These are phyloP conservation scores for Lithophane ornitopus DNA, from an alignment of 2,888 invertebrate species.

Conservation along the genomic window DNA sequence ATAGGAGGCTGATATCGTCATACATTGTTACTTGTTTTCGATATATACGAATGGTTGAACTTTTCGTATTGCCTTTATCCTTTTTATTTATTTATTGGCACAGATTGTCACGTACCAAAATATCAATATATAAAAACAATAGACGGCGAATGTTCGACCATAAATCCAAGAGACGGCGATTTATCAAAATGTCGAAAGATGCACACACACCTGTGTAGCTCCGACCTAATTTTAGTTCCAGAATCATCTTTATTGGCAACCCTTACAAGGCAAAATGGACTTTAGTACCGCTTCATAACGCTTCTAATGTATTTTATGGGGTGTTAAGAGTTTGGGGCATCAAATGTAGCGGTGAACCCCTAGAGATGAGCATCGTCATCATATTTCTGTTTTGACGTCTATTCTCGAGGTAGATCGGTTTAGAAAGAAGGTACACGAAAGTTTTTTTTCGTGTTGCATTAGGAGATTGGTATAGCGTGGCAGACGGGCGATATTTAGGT, in stretches of 20 bases:
- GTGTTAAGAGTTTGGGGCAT: slow-evolving; percentile 59
- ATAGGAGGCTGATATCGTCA: slow-evolving; percentile 30
- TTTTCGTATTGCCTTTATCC: slow-evolving; percentile 28
- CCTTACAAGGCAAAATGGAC: slow-evolving; percentile 52
- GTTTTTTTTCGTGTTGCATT: slow-evolving; percentile 58
- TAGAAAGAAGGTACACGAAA: slow-evolving; percentile 43
- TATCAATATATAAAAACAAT: slow-evolving; percentile 75
- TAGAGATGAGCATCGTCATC: slow-evolving; percentile 76
- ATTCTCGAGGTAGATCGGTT: slow-evolving; percentile 59
- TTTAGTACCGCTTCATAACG: slow-evolving; percentile 48
- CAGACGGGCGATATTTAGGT: slow-evolving; percentile 8
- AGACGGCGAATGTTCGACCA: slow-evolving; percentile 63
- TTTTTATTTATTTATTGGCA: slow-evolving; percentile 69
- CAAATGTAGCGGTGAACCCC: slow-evolving; percentile 66
- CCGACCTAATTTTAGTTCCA: slow-evolving; percentile 75
- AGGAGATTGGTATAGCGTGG: slow-evolving; percentile 61
- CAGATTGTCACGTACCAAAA: slow-evolving; percentile 63
- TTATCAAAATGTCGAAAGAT: slow-evolving; percentile 80
- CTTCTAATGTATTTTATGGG: slow-evolving; percentile 45
- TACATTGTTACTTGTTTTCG: slow-evolving; percentile 34
- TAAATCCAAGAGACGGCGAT: slow-evolving; percentile 73
- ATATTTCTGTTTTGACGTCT: slow-evolving; percentile 79
- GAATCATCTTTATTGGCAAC: slow-evolving; percentile 57
- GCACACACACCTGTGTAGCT: slow-evolving; percentile 75
- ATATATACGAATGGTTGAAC: slow-evolving; percentile 5